Evolutionary conservation across 1,140 invertebrate genomes (phyloP), one percentile per base, ranked within the genome.

Genomic region (Drosophila bocki): DNA sequence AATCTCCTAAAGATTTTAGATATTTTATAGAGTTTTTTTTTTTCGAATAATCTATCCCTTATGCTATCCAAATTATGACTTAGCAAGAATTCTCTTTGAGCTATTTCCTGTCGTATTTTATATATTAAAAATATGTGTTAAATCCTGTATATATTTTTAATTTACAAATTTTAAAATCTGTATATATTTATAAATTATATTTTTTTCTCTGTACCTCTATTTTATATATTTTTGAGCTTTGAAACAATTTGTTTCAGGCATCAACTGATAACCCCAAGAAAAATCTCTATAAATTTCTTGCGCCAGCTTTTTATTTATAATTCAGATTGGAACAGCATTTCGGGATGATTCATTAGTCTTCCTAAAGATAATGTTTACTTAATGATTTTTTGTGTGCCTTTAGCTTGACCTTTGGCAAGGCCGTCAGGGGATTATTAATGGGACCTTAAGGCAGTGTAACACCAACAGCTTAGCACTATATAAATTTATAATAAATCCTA

Each of bases 341-440:
- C 12, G 19, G 41, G 17, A 71, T 74, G 70, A 74, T 35, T 74
- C 70, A 74, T 74, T 71, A 45, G 12, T 3, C 22, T 48, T 3
- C 22, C 26, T 7, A 33, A 50, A 32, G 32, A 32, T 71, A 72
- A 17, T 72, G 70, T 72, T 60, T 72, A 77, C 44, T 61, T 54
- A 50, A 60, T 22, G 41, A 47, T 37, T 67, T 57, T 35, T 59
- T 35, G 42, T 26, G 37, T 45, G 39, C 48, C 47, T 53, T 78
- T 37, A 6, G 48, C 9, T 32, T 64, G 75, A 72, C 67, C 76
- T 78, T 78, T 57, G 22, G 19, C 41, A 59, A 63, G 67, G 65
- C 75, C 54, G 32, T 33, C 32, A 9, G 35, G 35, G 53, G 42
- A 68, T 82, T 70, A 83, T 82, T 51, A 57, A 82, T 82, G 59